Base-by-base conservation (phyloP, 2,888 invertebrate genomes). In the Gandaritis pyraliata region DNA sequence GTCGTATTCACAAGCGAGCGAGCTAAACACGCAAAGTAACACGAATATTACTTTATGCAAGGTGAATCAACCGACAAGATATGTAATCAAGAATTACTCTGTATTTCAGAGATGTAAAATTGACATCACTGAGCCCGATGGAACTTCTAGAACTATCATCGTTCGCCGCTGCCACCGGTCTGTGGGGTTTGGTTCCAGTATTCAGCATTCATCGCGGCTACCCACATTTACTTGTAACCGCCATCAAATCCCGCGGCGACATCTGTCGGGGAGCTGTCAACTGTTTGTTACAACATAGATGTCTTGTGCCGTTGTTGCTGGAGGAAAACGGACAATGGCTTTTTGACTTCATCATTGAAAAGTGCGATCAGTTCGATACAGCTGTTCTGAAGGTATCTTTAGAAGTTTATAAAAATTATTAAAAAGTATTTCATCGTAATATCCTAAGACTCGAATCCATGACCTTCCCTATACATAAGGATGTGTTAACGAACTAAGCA, bases 371-470 rank as follows among this genome's bases (percentile, higher is more conserved):
- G 43, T 91, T 94, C 61, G 93, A 93, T 73, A 88, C 88, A 15
- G 86, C 82, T 56, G 86, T 94, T 71, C 83, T 94, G 56, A 93
- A 94, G 90, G 94, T 94, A 81, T 75, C 63, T 29, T 23, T 8
- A 13, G 4, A 18, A 15, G 13, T 38, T 2, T 11, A 15, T 36
- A 38, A 1, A 11, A 33, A 33, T 6, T 16, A 23, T 33, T 33
- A 8, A 11, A 8, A 33, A 8, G 2, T 29, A 29, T 29, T 29
- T 2, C 4, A 29, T 6, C 29, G 29, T 29, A 29, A 29, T 29
- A 29, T 4, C n/a, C n/a, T n/a, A n/a, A n/a, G n/a, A n/a, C n/a
- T 29, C 29, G 29, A 29, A 29, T 29, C 29, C 29, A 29, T 6
- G 29, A 29, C 29, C 29, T 4, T 29, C 29, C n/a, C n/a, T n/a